These are phyloP conservation scores for Callithrix jacchus DNA, from an alignment of 2,113 vertebrate species.

Conservation along the genomic window DNA sequence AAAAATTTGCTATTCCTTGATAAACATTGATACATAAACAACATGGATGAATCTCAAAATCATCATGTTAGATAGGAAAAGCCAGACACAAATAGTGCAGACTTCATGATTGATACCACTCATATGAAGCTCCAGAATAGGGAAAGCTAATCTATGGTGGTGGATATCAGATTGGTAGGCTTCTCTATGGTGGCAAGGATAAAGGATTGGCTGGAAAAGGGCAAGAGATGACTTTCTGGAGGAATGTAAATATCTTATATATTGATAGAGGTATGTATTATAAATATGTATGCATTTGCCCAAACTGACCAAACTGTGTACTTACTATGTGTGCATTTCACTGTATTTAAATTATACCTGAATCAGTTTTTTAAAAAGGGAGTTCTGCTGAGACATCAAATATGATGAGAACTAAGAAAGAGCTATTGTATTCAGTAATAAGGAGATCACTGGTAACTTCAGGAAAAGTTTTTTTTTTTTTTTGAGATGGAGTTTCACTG, in stretches of 20 bases:
- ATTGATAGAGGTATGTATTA: background rate
- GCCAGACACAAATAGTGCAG: background rate
- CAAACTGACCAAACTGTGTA: background rate
- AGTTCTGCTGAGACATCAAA: background rate
- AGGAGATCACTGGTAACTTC: background rate
- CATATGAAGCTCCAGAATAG: background rate
- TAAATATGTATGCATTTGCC: background rate
- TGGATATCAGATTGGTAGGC: background rate
- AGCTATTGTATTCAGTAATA: background rate
- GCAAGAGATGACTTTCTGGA: background rate
- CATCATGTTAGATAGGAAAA: background rate
- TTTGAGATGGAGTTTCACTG: no score
- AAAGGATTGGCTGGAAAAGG: background rate
- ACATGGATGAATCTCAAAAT: background rate
- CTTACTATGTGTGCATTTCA: background rate
- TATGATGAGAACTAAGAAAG: background rate
- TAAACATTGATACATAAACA: background rate
- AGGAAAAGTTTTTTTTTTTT: background rate
- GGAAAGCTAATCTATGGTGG: background rate
- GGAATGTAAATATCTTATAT: background rate
- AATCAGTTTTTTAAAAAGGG: background rate
- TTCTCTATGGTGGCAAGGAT: background rate
- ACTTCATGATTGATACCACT: background rate
- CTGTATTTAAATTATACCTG: background rate
- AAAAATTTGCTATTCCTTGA: background rate